phyloP scores from a whole-genome alignment of 1,140 invertebrate species.

The Aplysia californica region DNA sequence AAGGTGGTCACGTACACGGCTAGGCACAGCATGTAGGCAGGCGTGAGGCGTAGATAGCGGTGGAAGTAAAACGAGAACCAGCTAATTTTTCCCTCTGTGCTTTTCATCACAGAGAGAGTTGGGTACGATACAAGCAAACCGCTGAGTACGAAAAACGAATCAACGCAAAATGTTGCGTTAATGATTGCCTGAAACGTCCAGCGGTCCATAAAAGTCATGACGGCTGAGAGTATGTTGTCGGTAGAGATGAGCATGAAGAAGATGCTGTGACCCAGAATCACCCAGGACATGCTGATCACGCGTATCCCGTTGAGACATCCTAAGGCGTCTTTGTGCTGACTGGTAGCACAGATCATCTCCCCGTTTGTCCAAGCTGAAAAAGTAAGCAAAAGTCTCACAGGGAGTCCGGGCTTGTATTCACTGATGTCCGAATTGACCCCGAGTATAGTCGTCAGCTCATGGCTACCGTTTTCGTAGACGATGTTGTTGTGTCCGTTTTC shows the following conservation, averaged over 20 bases:
- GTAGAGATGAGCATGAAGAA: background rate
- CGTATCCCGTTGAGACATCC: background rate
- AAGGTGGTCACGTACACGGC: background rate
- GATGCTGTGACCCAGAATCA: background rate
- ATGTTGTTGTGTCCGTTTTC: too few relatives aligned
- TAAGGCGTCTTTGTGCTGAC: background rate
- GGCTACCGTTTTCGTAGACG: too few relatives aligned
- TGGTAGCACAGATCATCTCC: background rate
- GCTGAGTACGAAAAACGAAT: conserved; percentile 84
- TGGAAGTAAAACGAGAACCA: conserved; percentile 51
- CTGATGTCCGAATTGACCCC: background rate
- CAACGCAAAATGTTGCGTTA: conserved; percentile 89
- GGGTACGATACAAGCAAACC: conserved; percentile 47
- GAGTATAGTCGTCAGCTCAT: background rate
- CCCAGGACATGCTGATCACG: background rate
- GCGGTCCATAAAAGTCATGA: conserved; percentile 6
- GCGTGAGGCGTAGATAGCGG: conserved; percentile 26
- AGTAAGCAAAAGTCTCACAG: background rate
- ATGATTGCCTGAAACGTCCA: conserved; percentile 51
- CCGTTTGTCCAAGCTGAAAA: background rate
- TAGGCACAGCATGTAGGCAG: background rate
- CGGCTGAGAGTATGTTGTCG: background rate
- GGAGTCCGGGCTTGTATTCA: background rate
- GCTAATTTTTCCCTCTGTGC: conserved; percentile 44
- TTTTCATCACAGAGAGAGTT: conserved; percentile 67